Evolutionary conservation across 1,140 invertebrate genomes (phyloP).

Genomic region (Brachystomella parvula): DNA sequence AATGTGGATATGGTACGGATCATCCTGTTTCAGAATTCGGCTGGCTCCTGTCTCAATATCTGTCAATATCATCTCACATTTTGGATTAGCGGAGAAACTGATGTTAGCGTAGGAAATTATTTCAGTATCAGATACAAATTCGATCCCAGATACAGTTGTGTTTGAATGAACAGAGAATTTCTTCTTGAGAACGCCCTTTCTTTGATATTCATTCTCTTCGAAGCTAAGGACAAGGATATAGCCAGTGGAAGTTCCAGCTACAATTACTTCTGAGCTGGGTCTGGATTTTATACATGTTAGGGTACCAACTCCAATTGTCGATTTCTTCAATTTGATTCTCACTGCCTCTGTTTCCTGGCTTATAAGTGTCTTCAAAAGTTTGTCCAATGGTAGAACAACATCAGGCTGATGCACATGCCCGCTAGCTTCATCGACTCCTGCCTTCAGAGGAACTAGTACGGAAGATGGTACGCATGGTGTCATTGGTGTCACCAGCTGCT

Average conservation of each 20-base stretch:
- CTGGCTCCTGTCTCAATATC: constrained; percentile 24
- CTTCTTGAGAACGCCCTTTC: constrained; percentile 13
- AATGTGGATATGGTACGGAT: constrained; percentile 27
- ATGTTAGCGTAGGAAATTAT: constrained; percentile 30
- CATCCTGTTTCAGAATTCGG: constrained; percentile 29
- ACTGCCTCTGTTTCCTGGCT: constrained; percentile 17
- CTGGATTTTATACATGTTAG: constrained; percentile 23
- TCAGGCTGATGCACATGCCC: not conserved
- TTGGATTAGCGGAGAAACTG: constrained; percentile 33
- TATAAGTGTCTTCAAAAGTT: constrained; percentile 20
- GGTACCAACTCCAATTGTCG: constrained; percentile 18
- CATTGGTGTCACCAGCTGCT: constrained; percentile 13
- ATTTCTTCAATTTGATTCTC: constrained; percentile 26
- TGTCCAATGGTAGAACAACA: not conserved
- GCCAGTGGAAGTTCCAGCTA: constrained; percentile 26
- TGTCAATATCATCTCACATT: constrained; percentile 32
- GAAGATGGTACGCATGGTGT: constrained; percentile 13
- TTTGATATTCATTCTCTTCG: not conserved
- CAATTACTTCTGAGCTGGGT: constrained; percentile 11
- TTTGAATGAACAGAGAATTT: constrained; percentile 30
- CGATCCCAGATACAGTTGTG: constrained; percentile 29
- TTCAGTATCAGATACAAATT: constrained; percentile 25
- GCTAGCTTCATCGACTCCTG: constrained; percentile 9
- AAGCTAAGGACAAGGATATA: constrained; percentile 19
- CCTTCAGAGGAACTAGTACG: not conserved